Evolutionary conservation across 2,113 vertebrate genomes (phyloP), one percentile per base, ranked within the genome.

Genomic region (Mola mola): DNA sequence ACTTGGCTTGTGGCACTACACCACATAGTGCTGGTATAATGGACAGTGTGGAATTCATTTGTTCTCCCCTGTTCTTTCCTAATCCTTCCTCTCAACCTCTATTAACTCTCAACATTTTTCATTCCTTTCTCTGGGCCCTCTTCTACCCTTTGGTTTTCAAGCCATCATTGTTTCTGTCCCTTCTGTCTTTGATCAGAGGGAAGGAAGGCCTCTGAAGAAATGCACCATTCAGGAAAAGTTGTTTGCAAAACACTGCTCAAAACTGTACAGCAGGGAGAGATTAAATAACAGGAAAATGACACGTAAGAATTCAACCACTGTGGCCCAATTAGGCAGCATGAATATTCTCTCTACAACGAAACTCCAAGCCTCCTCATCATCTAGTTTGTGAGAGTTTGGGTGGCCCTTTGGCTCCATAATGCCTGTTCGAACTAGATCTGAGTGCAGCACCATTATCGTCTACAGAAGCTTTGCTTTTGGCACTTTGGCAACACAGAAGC

Each of bases 31-130:
- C 69, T 60, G 69, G 43, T 71, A 66, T 66, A 82, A 79, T 73
- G 68, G 81, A 83, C 67, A 49, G 66, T 50, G 74, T 75, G 62
- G 82, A 84, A 85, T 85, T 67, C 71, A 85, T 83, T 85, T 81
- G 72, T 74, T 82, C 71, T 79, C 65, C 25, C 69, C 81, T 69
- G 49, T 71, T 84, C 75, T 58, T 50, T 58, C 73, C 64, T 88
- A 75, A 87, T 87, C 74, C 79, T 25, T 69, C 70, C 61, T 76
- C 64, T 76, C 82, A 85, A 83, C 80, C 79, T 80, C 70, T 73
- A 76, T 80, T 81, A 81, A 79, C 80, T 79, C 63, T 16, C 33
- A 26, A 62, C 60, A 52, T 81, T 86, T 84, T 84, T 81, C 77
- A 75, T 69, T 76, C 72, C 52, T 82, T 70, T 19, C 53, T 38